Percentiles rank a stretch among this genome's conserved stretches.
Evolutionary conservation across 2,888 invertebrate species (phyloP).

Genomic region (Lasioglossum marginatum): DNA sequence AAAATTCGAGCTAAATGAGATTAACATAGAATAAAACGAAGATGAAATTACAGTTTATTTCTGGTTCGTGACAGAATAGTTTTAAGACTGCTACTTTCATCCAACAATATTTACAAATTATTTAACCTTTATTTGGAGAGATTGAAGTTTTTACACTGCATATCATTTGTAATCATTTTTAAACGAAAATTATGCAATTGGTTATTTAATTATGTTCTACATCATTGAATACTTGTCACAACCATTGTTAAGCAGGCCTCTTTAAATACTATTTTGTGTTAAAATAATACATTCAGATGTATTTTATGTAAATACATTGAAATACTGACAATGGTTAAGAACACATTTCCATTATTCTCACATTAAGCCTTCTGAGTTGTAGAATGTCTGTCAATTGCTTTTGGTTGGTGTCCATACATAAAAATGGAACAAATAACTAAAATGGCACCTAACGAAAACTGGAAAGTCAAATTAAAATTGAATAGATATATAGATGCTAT

Average conservation of each 20-base stretch:
- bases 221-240: neutral
- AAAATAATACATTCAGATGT: neutral
- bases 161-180: neutral
- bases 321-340: constrained; percentile 14
- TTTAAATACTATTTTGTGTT: neutral
- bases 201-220: neutral
- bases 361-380: constrained; percentile 75
- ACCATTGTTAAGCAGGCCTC: neutral
- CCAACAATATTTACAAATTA: neutral
- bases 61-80: neutral
- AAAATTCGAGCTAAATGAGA: neutral
- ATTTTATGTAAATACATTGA: neutral
- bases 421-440: constrained; percentile 98
- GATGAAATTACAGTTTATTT: neutral
- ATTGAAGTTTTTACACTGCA: neutral
- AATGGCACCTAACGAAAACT: constrained; percentile 93
- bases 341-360: constrained; percentile 9
- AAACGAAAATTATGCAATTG: neutral
- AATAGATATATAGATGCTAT: constrained; percentile 97
- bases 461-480: constrained; percentile 93
- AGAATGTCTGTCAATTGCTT: constrained; percentile 77
- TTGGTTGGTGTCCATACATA: constrained; percentile 94
- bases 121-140: neutral
- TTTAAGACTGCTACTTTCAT: neutral
- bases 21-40: neutral